These are phyloP conservation scores for Cladopsammia gracilis DNA, from an alignment of 64 coral and sea anemone species.

Conservation along the genomic window DNA sequence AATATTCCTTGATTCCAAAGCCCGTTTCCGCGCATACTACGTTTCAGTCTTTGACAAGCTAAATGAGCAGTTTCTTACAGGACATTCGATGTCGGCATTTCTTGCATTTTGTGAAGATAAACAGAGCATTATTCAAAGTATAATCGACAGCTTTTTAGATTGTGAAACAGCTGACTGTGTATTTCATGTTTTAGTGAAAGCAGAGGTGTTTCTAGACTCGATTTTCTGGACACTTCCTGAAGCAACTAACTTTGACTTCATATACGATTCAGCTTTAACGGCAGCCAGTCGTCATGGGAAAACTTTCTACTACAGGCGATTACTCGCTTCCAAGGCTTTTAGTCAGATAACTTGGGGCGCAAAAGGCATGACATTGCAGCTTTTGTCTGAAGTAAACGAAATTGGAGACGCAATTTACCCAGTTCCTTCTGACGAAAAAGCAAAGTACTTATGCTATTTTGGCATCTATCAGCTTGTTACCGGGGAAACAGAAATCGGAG, in stretches of 20 bases:
- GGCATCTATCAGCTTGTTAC: neutral
- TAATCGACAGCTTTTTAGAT: neutral
- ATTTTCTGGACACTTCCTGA: neutral
- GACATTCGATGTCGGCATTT: neutral
- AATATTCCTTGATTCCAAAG: neutral
- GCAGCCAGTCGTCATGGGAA: neutral
- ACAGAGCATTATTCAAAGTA: neutral
- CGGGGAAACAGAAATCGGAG: neutral
- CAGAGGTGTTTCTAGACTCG: neutral
- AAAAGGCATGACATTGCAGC: neutral
- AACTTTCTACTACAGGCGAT: neutral
- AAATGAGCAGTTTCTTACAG: neutral
- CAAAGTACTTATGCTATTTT: conserved; percentile 16
- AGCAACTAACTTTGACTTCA: neutral
- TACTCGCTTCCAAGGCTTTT: conserved; percentile 1
- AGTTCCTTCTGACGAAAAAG: neutral
- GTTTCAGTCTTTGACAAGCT: neutral
- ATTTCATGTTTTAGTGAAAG: neutral
- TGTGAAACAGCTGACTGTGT: neutral
- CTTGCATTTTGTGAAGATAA: conserved; percentile 4
- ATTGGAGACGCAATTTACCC: no score
- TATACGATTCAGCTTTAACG: neutral
- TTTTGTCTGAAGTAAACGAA: neutral
- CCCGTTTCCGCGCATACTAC: neutral
- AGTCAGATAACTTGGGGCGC: neutral